Evolutionary conservation across 2,113 vertebrate genomes (phyloP).

Genomic region (Formicarius rufipectus): DNA sequence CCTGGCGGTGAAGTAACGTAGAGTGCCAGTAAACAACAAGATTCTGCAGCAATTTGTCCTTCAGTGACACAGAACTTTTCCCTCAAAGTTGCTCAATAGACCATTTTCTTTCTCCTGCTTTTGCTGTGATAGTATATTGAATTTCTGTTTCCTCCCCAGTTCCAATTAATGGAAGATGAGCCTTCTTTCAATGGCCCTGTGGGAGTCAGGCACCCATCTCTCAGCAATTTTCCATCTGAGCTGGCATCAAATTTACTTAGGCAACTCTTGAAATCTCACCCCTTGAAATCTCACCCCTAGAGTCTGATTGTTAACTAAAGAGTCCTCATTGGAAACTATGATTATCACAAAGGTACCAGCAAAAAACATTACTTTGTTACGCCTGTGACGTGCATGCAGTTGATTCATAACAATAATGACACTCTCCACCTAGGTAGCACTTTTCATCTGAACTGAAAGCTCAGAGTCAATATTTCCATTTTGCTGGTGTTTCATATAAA

Average conservation of each 20-base stretch:
- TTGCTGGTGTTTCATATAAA: slow-evolving; percentile 47
- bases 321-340: slow-evolving; percentile 41
- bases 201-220: slow-evolving; percentile 43
- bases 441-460: slow-evolving; percentile 20
- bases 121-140: slow-evolving; percentile 1
- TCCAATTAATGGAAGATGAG: slow-evolving; percentile 17
- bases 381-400: not conserved
- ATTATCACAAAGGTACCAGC: not conserved
- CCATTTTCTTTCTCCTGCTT: slow-evolving; percentile 1
- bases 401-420: slow-evolving; percentile 57
- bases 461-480: slow-evolving; percentile 61
- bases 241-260: slow-evolving; percentile 1
- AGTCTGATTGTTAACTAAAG: not conserved
- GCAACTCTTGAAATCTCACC: slow-evolving; percentile 18
- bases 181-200: not conserved
- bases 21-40: slow-evolving; percentile 17
- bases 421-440: slow-evolving; percentile 43
- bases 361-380: slow-evolving; percentile 17
- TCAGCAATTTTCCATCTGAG: slow-evolving; percentile 39
- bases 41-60: slow-evolving; percentile 12
- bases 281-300: not conserved
- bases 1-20: not conserved
- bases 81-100: slow-evolving; percentile 13
- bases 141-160: not conserved
- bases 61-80: slow-evolving; percentile 10